These are phyloP conservation scores for Chydorus sphaericus DNA, from an alignment of 2,888 invertebrate species.

Conservation along the genomic window DNA sequence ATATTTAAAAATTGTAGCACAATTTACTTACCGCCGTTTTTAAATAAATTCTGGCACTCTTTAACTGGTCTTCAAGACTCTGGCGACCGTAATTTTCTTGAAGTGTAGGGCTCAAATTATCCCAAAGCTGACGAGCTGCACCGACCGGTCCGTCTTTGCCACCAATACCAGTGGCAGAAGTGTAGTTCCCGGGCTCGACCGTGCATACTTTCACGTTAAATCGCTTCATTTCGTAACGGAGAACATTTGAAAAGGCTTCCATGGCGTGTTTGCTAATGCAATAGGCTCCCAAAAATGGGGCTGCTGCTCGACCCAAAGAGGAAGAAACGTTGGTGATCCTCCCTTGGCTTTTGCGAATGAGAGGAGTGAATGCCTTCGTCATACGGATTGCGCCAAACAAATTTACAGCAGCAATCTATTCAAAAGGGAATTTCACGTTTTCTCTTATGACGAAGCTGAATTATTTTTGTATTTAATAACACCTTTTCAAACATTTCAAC, in stretches of 20 bases:
- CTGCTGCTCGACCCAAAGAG: background rate
- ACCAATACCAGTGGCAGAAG: slow-evolving; percentile 46
- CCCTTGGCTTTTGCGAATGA: slow-evolving; percentile 24
- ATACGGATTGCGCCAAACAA: slow-evolving; percentile 30
- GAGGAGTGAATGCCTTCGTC: slow-evolving; percentile 29
- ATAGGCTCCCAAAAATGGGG: slow-evolving; percentile 46
- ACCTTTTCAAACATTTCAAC: slow-evolving; percentile 49
- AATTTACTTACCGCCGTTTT: no score
- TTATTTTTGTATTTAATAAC: no score
- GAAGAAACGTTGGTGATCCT: slow-evolving; percentile 58
- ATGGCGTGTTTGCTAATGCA: slow-evolving; percentile 57
- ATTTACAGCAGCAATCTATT: slow-evolving; percentile 29
- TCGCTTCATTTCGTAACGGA: slow-evolving; percentile 53
- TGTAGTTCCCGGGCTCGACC: slow-evolving; percentile 70
- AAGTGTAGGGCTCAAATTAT: background rate
- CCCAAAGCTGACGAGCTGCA: background rate
- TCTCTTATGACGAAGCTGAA: background rate
- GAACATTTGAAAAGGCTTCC: slow-evolving; percentile 62
- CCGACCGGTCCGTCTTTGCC: background rate
- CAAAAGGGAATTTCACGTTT: background rate
- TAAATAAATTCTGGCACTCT: no score
- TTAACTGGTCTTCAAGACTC: background rate
- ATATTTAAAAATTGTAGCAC: no score
- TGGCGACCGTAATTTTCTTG: background rate
- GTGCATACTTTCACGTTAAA: slow-evolving; percentile 45